These are phyloP conservation scores for Narcine bancroftii DNA, from an alignment of 2,113 vertebrate species.

Conservation along the genomic window DNA sequence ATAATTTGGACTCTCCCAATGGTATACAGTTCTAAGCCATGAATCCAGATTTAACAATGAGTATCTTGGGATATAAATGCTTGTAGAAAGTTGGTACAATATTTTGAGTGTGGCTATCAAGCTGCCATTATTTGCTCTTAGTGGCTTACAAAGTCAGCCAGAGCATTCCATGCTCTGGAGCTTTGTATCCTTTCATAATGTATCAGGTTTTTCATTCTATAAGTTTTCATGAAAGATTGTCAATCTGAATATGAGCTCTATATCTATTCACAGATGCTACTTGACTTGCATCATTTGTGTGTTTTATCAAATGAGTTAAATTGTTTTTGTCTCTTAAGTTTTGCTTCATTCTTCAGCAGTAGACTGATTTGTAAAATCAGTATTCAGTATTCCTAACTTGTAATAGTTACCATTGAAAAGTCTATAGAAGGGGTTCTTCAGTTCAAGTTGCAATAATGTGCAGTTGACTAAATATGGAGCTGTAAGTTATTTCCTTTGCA, in stretches of 20 bases:
- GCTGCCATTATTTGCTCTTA: too few species aligned
- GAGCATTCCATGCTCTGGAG: background rate
- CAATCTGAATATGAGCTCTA: too few species aligned
- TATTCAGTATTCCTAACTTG: background rate
- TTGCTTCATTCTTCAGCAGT: background rate
- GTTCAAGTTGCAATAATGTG: background rate
- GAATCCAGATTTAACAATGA: background rate
- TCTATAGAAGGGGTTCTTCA: background rate
- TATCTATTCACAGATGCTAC: too few species aligned
- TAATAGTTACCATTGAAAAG: background rate
- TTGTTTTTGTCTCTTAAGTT: background rate
- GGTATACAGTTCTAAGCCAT: background rate
- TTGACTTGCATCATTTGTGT: too few species aligned
- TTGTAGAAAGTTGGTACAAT: background rate
- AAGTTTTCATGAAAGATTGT: background rate
- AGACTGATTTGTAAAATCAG: background rate
- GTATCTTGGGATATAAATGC: background rate
- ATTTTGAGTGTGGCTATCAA: background rate
- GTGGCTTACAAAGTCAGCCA: background rate
- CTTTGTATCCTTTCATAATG: background rate
- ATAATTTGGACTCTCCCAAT: background rate
- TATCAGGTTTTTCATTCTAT: background rate
- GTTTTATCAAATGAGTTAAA: background rate
- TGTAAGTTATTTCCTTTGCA: background rate
- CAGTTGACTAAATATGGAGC: background rate